phyloP scores from a whole-genome alignment of 2,113 vertebrate genomes.

The Aix galericulata region DNA sequence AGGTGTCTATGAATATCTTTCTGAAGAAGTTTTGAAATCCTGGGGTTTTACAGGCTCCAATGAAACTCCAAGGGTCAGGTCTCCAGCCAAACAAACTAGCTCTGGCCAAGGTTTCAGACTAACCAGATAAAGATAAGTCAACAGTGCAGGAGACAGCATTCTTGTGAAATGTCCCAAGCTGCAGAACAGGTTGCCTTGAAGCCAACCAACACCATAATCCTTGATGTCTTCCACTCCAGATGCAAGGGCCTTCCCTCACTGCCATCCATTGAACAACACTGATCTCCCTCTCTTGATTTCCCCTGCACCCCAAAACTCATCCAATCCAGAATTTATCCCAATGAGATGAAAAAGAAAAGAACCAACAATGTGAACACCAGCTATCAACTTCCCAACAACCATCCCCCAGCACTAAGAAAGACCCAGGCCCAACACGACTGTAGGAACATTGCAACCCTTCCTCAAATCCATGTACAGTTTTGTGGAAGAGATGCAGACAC shows the following conservation, averaged over 20 bases:
- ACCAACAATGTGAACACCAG: rapidly evolving
- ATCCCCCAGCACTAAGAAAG: background rate
- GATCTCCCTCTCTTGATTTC: background rate
- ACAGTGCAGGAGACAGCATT: rapidly evolving
- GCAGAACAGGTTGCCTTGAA: background rate
- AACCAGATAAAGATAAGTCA: background rate
- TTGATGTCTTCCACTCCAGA: background rate
- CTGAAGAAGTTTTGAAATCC: background rate
- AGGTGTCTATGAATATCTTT: background rate
- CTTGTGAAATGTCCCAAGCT: background rate
- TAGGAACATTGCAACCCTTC: rapidly evolving
- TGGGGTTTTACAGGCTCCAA: background rate
- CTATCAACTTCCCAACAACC: rapidly evolving
- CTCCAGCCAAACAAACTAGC: background rate
- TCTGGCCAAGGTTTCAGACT: background rate
- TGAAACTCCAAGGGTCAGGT: rapidly evolving
- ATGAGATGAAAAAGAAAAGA: background rate
- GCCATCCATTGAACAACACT: rapidly evolving
- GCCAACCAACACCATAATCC: background rate
- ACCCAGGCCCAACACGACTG: rapidly evolving
- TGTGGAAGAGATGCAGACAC: background rate
- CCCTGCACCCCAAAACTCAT: background rate
- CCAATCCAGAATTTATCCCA: background rate
- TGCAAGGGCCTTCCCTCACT: too few relatives aligned
- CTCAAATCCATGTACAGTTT: background rate